phyloP scores from a whole-genome alignment of 2,797 vertebrate genomes.

The Acanthopagrus latus region DNA sequence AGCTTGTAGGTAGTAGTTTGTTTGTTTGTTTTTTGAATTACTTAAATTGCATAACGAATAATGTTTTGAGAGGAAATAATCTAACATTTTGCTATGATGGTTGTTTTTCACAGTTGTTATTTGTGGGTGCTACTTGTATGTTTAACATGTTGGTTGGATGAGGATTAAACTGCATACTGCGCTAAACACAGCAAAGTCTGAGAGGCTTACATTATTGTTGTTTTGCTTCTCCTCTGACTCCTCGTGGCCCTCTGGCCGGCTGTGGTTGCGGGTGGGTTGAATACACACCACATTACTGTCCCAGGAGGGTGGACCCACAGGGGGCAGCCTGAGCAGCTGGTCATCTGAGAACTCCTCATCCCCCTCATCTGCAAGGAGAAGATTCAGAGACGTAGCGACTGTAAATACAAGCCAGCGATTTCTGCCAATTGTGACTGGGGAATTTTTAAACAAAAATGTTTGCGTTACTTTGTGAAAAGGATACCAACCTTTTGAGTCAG shows the following conservation, averaged over 20 bases:
- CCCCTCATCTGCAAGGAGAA: slow-evolving; percentile 87
- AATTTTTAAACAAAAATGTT: not conserved
- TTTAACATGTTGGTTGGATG: too few species aligned
- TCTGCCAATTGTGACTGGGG: not conserved
- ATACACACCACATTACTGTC: slow-evolving; percentile 97
- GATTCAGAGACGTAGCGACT: slow-evolving; percentile 7
- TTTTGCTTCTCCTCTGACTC: slow-evolving; percentile 90
- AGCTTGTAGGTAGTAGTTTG: too few species aligned
- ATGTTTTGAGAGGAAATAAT: too few species aligned
- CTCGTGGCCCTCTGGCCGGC: slow-evolving; percentile 94
- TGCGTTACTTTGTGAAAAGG: not conserved
- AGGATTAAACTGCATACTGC: too few species aligned
- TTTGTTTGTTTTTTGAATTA: too few species aligned
- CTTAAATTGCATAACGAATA: too few species aligned
- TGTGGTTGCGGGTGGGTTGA: slow-evolving; percentile 95
- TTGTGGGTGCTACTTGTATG: too few species aligned
- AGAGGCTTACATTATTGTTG: slow-evolving; percentile 83
- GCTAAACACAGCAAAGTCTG: not conserved
- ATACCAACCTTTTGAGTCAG: slow-evolving; percentile 77
- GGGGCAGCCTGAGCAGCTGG: slow-evolving; percentile 92
- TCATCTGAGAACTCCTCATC: slow-evolving; percentile 94
- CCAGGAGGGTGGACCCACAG: slow-evolving; percentile 91
- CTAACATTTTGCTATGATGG: too few species aligned
- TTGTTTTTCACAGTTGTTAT: too few species aligned
- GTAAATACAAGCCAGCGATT: not conserved